A percentile compares a stretch with the other conserved stretches of the same genome.
Conservation (phyloP, 2,888 invertebrate genomes). For the Spatulosminthurus flaviceps region DNA sequence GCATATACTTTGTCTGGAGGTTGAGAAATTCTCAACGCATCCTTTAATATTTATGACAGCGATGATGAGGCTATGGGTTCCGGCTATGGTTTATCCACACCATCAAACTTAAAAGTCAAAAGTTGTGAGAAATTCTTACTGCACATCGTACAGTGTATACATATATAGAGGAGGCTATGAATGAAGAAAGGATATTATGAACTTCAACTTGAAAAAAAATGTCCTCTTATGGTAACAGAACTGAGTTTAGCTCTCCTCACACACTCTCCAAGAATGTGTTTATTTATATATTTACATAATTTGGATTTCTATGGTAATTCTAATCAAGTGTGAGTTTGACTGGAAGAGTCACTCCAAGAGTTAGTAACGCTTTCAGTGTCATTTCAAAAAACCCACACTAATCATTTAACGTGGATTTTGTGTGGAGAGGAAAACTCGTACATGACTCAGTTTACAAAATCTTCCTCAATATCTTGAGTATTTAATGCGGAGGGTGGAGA, state of each 20-base stretch:
- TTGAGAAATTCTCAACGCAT: not conserved
- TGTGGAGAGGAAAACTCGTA: no score
- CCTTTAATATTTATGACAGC: conserved; percentile 10
- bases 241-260: no score
- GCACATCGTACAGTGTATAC: no score
- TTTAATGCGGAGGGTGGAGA: no score
- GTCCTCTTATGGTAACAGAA: conserved; percentile 3
- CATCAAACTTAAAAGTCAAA: not conserved
- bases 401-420: no score
- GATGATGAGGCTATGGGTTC: conserved; percentile 8
- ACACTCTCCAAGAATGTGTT: not conserved
- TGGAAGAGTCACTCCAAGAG: not conserved
- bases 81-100: conserved; percentile 18
- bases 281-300: conserved; percentile 18
- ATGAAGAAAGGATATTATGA: not conserved
- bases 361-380: conserved; percentile 4
- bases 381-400: not conserved
- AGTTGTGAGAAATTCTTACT: no score
- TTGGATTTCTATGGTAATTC: conserved; percentile 13
- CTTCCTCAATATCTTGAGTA: no score
- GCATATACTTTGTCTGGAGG: not conserved
- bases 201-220: conserved; percentile 13
- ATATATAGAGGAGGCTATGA: no score
- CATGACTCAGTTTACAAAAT: no score
- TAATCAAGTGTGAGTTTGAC: conserved; percentile 18